phyloP scores from a whole-genome alignment of 1,140 invertebrate genomes.

The Panulirus ornatus region DNA sequence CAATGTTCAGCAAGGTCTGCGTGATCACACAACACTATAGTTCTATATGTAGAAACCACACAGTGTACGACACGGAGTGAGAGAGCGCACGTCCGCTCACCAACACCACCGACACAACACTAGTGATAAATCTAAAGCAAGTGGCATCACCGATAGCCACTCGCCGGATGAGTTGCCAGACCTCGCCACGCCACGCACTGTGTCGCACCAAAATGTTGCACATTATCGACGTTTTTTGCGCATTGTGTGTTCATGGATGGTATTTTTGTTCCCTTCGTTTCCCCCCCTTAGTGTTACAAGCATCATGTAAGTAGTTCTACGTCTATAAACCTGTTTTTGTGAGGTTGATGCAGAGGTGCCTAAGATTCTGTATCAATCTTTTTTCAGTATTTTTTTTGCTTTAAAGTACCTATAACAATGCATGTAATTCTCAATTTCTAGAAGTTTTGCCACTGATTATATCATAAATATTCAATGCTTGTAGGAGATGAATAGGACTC shows the following conservation, averaged over 20 bases:
- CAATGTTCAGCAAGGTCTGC: conserved; percentile 6
- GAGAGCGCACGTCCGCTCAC: conserved; percentile 49
- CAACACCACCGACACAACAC: conserved; percentile 61
- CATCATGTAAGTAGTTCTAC: background rate
- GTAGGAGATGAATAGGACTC: too few species aligned
- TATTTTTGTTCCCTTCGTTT: conserved; percentile 12
- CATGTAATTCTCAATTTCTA: too few species aligned
- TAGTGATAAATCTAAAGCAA: conserved; percentile 64
- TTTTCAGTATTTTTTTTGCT: background rate
- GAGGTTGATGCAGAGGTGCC: background rate
- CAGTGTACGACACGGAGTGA: conserved; percentile 52
- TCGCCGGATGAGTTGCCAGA: conserved; percentile 31
- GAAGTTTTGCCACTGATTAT: too few species aligned
- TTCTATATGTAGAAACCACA: conserved; percentile 30
- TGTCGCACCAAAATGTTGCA: conserved; percentile 36
- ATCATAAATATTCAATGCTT: too few species aligned
- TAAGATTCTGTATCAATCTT: background rate
- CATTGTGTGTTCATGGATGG: conserved; percentile 30
- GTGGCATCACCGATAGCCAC: conserved; percentile 61
- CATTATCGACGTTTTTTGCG: conserved; percentile 59
- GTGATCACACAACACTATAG: conserved; percentile 33
- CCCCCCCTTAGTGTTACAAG: background rate
- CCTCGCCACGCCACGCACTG: conserved; percentile 45
- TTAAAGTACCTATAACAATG: background rate
- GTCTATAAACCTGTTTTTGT: too few species aligned